phyloP scores from a whole-genome alignment of 1,140 invertebrate genomes.

The Zaprionus lachaisei region DNA sequence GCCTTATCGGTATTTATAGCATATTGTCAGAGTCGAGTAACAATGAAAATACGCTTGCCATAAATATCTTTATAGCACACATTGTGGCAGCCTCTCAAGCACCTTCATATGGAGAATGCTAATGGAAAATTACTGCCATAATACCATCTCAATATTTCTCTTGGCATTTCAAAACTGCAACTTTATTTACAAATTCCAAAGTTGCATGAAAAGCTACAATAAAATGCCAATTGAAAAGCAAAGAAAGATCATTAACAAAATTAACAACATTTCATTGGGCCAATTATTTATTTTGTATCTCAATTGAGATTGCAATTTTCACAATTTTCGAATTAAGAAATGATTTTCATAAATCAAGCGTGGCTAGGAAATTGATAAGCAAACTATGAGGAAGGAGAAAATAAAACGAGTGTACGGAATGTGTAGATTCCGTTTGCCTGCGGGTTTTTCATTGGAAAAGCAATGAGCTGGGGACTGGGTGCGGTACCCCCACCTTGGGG shows the following conservation, averaged over 20 bases:
- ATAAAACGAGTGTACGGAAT: not conserved
- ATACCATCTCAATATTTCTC: not conserved
- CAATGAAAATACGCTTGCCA: not conserved
- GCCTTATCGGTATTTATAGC: not conserved
- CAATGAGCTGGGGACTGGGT: not conserved
- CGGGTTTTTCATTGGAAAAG: not conserved
- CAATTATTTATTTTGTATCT: slow-evolving; percentile 4
- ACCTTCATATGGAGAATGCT: not conserved
- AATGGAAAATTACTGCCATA: not conserved
- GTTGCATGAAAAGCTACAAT: not conserved
- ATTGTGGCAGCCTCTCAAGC: not conserved
- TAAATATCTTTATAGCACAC: not conserved
- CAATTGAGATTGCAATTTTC: slow-evolving; percentile 14
- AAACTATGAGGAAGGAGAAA: slow-evolving; percentile 1
- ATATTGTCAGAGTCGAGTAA: not conserved
- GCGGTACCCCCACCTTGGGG: no score
- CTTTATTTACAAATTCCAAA: not conserved
- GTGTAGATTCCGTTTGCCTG: not conserved
- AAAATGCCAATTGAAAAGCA: slow-evolving; percentile 1
- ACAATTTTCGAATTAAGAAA: slow-evolving; percentile 34
- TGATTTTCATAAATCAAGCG: slow-evolving; percentile 18
- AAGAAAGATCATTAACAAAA: slow-evolving; percentile 11
- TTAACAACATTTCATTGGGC: not conserved
- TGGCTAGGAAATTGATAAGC: slow-evolving; percentile 32
- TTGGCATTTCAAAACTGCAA: not conserved